Percentiles rank a stretch among this genome's conserved stretches.
Conservation (phyloP, 2,113 vertebrate species). For the Pygoscelis adeliae region DNA sequence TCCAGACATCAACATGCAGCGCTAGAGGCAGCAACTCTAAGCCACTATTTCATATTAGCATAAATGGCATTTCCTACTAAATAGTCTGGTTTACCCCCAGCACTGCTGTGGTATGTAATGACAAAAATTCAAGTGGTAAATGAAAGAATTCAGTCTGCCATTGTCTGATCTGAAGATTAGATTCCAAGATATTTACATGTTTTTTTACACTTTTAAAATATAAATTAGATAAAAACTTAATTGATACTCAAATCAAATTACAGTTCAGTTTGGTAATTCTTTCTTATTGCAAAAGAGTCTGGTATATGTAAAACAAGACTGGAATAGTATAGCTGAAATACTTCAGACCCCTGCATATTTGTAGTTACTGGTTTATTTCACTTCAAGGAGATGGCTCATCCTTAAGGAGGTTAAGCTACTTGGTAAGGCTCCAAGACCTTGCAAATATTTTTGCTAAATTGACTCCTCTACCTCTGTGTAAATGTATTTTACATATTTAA, state of each 20-base stretch:
- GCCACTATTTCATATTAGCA: background rate
- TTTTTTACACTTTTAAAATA: background rate
- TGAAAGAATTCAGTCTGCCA: background rate
- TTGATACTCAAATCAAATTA: background rate
- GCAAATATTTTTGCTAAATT: background rate
- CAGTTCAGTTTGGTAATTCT: background rate
- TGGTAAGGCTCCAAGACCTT: accelerated
- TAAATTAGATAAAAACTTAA: background rate
- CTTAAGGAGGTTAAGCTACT: background rate
- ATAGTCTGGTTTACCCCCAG: background rate
- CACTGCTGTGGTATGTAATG: background rate
- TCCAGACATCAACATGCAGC: background rate
- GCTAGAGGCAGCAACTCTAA: background rate
- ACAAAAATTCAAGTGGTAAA: background rate
- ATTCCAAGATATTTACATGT: background rate
- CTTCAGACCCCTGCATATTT: background rate
- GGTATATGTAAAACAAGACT: background rate
- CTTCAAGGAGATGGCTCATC: background rate
- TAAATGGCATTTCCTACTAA: background rate
- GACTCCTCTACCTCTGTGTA: background rate
- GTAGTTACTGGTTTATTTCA: background rate
- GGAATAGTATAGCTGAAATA: background rate
- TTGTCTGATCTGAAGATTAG: background rate
- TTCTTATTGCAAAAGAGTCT: background rate
- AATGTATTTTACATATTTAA: background rate